These are phyloP conservation scores for Andrena haemorrhoa DNA, from an alignment of 2,888 invertebrate species.

Conservation along the genomic window DNA sequence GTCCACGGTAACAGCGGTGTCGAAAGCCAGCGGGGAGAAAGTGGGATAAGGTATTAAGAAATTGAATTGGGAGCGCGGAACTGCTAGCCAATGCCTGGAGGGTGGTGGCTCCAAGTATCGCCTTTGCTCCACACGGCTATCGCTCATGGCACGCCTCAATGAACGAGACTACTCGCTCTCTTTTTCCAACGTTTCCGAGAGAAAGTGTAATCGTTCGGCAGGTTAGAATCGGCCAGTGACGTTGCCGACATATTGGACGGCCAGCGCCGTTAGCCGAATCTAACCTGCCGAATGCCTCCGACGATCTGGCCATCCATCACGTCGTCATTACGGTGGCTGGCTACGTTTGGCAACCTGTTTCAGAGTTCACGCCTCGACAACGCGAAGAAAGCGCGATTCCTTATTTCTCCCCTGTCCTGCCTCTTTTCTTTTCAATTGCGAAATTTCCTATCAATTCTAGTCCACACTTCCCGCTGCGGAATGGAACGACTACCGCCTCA, in stretches of 20 bases:
- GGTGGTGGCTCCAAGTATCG: conserved; percentile 63
- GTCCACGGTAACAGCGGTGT: conserved; percentile 64
- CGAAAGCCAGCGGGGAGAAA: conserved; percentile 48
- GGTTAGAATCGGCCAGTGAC: conserved; percentile 55
- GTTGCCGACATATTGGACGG: conserved; percentile 71
- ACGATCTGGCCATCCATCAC: conserved; percentile 79
- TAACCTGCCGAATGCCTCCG: conserved; percentile 61
- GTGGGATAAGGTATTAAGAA: conserved; percentile 75
- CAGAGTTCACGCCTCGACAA: conserved; percentile 67
- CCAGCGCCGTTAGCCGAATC: conserved; percentile 52
- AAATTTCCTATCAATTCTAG: conserved; percentile 21
- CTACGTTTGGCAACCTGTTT: conserved; percentile 70
- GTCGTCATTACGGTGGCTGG: conserved; percentile 76
- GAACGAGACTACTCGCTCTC: conserved; percentile 66
- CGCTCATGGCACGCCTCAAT: conserved; percentile 79
- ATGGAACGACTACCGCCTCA: not conserved
- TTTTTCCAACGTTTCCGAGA: conserved; percentile 50
- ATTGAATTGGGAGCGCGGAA: conserved; percentile 74
- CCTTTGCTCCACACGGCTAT: conserved; percentile 70
- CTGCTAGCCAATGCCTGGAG: conserved; percentile 32
- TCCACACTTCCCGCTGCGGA: not conserved
- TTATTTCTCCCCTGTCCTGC: conserved; percentile 1
- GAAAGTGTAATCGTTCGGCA: conserved; percentile 47
- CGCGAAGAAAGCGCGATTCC: conserved; percentile 50
- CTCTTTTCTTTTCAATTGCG: conserved; percentile 17